Percentiles rank a stretch among this genome's conserved stretches.
phyloP scores from a whole-genome alignment of 2,113 vertebrate species.

The Eudyptes chrysolophus region DNA sequence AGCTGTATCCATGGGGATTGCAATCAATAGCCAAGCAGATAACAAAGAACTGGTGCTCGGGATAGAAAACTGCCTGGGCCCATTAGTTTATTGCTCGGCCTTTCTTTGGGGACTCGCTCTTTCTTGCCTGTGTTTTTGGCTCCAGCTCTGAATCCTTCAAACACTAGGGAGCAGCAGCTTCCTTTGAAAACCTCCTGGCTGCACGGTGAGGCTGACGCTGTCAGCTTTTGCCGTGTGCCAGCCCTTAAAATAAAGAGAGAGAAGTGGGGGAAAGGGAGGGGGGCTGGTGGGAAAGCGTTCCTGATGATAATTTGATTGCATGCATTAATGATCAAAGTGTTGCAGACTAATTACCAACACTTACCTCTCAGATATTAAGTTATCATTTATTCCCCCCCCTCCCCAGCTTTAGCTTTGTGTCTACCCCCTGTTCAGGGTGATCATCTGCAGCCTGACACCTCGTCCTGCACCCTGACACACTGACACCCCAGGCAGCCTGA shows the following conservation, averaged over 20 bases:
- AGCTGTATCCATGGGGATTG: conserved; percentile 61
- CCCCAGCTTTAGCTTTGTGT: background rate
- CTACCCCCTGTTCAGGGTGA: background rate
- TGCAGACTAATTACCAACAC: conserved; percentile 77
- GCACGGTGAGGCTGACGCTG: background rate
- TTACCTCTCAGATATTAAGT: conserved; percentile 76
- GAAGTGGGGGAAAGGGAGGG: background rate
- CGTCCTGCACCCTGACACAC: background rate
- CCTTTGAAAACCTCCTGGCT: conserved; percentile 58
- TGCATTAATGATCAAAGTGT: conserved; percentile 79
- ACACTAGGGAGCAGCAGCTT: conserved; percentile 76
- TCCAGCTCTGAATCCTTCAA: conserved; percentile 22
- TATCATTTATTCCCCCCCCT: conserved; percentile 51
- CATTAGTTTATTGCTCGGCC: conserved; percentile 58
- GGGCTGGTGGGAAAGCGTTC: conserved; percentile 60
- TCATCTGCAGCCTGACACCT: background rate
- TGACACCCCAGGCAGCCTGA: background rate
- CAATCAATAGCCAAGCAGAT: conserved; percentile 68
- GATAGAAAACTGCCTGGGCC: conserved; percentile 46
- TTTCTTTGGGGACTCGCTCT: conserved; percentile 2
- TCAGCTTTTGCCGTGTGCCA: conserved; percentile 54
- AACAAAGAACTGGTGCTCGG: conserved; percentile 51
- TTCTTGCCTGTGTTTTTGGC: conserved; percentile 2
- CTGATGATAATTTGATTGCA: conserved; percentile 80
- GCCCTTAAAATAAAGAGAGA: conserved; percentile 62